Conservation (phyloP, 1,140 invertebrate genomes). For the Bacillus rossius region DNA sequence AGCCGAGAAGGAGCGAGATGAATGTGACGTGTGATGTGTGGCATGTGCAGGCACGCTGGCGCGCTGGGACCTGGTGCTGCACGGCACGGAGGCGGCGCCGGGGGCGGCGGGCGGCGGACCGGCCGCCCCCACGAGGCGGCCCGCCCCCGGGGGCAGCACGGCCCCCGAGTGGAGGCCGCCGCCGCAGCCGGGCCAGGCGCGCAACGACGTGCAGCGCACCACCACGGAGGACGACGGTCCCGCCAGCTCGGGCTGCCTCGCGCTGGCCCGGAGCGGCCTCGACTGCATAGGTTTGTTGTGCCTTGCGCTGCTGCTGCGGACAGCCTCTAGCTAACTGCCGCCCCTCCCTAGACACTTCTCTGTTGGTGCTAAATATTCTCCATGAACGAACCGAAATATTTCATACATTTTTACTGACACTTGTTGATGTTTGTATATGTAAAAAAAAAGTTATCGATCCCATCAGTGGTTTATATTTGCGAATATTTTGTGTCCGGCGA, state of each 20-base stretch:
- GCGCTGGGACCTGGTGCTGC: slow-evolving; percentile 52
- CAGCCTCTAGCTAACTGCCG: no score
- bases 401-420: no score
- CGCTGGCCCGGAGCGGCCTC: slow-evolving; percentile 6
- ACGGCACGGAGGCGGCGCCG: slow-evolving; percentile 49
- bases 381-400: no score
- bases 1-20: no score
- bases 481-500: no score
- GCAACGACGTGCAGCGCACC: slow-evolving; percentile 13
- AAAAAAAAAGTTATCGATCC: no score
- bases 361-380: no score
- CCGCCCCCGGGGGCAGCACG: no score
- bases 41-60: slow-evolving; percentile 47
- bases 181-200: neutral
- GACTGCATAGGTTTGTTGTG: slow-evolving; percentile 19
- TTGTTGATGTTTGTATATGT: no score
- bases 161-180: slow-evolving; percentile 5
- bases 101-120: neutral
- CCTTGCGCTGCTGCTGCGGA: slow-evolving; percentile 7
- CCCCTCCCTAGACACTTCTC: no score
- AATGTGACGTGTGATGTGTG: no score
- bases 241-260: slow-evolving; percentile 8
- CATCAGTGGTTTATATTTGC: no score
- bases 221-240: slow-evolving; percentile 7
- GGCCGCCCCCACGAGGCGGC: neutral